phyloP scores from a whole-genome alignment of 2,113 vertebrate genomes.

The Chrysemys picta region DNA sequence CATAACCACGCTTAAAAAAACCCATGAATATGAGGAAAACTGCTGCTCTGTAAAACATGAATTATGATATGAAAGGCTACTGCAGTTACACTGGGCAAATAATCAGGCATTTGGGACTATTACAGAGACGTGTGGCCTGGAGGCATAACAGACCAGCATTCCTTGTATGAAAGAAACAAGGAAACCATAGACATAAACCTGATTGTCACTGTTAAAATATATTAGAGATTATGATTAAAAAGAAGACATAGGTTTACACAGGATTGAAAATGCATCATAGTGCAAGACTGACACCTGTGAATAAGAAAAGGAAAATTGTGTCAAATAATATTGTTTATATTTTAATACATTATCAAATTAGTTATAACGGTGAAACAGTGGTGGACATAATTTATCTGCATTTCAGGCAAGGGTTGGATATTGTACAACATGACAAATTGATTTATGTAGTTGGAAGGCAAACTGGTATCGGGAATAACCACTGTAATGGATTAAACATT shows the following conservation, averaged over 20 bases:
- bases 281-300: background rate
- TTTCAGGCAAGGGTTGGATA: background rate
- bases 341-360: background rate
- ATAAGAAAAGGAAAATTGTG: background rate
- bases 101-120: rapidly evolving
- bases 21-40: background rate
- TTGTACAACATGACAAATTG: background rate
- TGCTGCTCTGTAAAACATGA: background rate
- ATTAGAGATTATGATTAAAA: rapidly evolving
- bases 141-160: rapidly evolving
- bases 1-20: rapidly evolving
- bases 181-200: background rate
- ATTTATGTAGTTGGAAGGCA: background rate
- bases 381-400: background rate
- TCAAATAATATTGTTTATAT: constrained; percentile 1
- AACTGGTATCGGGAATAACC: background rate
- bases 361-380: rapidly evolving
- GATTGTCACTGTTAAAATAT: background rate
- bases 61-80: rapidly evolving
- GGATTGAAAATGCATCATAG: background rate
- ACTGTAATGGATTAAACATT: background rate
- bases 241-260: background rate
- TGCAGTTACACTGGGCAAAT: background rate
- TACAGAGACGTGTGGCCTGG: rapidly evolving
- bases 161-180: rapidly evolving